A percentile compares a stretch with the other conserved stretches of the same genome.
Evolutionary conservation across 2,888 invertebrate genomes (phyloP).

Genomic region (Zygothrica quintamaculata): DNA sequence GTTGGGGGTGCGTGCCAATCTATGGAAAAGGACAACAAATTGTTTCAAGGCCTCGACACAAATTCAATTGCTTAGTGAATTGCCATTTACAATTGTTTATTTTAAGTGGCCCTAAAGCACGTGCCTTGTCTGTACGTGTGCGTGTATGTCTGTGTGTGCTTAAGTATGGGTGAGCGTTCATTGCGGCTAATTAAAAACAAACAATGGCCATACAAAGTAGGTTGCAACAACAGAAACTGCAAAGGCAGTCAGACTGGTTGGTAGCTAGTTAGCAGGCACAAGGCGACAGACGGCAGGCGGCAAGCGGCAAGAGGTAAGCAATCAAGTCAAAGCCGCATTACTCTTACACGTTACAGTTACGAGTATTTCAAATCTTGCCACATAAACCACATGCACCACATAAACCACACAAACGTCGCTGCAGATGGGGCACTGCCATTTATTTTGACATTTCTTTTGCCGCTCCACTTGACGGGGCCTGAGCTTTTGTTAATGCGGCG

Average conservation of each 20-base stretch:
- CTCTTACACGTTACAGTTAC: conserved; percentile 47
- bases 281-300: too few relatives aligned
- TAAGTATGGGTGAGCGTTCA: conserved; percentile 54
- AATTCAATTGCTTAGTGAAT: conserved; percentile 75
- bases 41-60: conserved; percentile 76
- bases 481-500: conserved; percentile 70
- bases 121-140: conserved; percentile 29
- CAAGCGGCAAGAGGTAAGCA: conserved; percentile 59
- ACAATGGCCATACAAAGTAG: conserved; percentile 77
- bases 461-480: conserved; percentile 42
- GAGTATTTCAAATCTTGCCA: conserved; percentile 45
- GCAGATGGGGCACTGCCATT: conserved; percentile 29
- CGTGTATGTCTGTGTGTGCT: conserved; percentile 23
- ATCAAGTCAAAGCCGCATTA: conserved; percentile 70
- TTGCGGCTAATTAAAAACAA: conserved; percentile 82
- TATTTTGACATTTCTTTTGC: conserved; percentile 61
- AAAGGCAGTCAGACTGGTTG: not conserved
- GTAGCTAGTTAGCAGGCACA: too few relatives aligned
- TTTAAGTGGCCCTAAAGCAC: conserved; percentile 70
- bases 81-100: conserved; percentile 77
- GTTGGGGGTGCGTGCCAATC: conserved; percentile 24
- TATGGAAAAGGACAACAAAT: conserved; percentile 65
- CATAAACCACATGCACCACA: conserved; percentile 30
- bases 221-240: conserved; percentile 56
- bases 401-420: conserved; percentile 12